Evolutionary conservation across 2,113 vertebrate genomes (phyloP), one percentile per base, ranked within the genome.

Genomic region (Apus apus): DNA sequence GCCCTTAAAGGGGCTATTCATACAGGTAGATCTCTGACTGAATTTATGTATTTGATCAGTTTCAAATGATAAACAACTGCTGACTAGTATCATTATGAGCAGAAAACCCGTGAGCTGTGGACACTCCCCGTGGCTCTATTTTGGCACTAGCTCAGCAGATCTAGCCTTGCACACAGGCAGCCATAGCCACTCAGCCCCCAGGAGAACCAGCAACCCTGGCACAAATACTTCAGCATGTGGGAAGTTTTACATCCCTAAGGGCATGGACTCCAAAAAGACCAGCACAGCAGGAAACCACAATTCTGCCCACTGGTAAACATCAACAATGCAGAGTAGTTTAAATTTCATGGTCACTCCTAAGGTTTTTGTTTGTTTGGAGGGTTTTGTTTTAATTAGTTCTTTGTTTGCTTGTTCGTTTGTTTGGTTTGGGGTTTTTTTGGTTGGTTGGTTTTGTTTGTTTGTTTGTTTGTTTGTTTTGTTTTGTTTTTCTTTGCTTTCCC

Each of bases 161-260:
- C 46, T 51, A n/a, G 29, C 36, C 17, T 73, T 45, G 16, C 5
- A 0, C 40, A 36, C 8, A 29, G 21, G 13, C 3, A 7, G 11
- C 2, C 13, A 56, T 21, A 2, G 2, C 5, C 51, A n/a, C 25
- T 67, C 36, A 54, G 11, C 1, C 16, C 1, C 12, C 6, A 6
- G 29, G 50, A 54, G 51, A 74, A 66, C 40, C 7, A 12, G 15
- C 11, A 87, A 29, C 14, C 18, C 53, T 74, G 48, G 58, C 29
- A 16, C 0, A 38, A 8, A 5, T 15, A 29, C n/a, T 29, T 23
- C n/a, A 56, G 17, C 2, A 11, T 43, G 16, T 60, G 29, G 22
- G 48, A 13, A 84, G 25, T 60, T 87, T 72, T 61, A 72, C 4
- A 7, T 23, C 25, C 8, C 25, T 29, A 10, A 43, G 30, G 48